Percentiles rank a stretch among this genome's conserved stretches.
Conservation (phyloP, 2,113 vertebrate genomes). For the Gasterosteus aculeatus region DNA sequence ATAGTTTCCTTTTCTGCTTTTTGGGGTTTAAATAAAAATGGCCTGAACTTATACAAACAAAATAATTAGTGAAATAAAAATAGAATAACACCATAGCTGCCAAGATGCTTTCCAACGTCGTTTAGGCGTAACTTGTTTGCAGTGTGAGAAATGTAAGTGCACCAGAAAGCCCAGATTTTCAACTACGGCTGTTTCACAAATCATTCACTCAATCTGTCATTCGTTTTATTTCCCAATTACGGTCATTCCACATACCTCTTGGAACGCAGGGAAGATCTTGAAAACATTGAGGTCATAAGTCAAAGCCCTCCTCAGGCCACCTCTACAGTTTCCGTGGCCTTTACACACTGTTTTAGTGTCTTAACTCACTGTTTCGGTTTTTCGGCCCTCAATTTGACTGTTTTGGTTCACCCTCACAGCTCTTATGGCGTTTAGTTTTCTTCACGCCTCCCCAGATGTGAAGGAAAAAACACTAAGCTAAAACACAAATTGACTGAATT, state of each 20-base stretch:
- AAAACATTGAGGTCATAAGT: neutral
- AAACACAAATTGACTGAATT: neutral
- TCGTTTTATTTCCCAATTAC: neutral
- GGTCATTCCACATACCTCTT: neutral
- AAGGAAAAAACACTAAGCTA: neutral
- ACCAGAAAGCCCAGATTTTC: conserved; percentile 21
- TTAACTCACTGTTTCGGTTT: neutral
- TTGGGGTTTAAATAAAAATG: neutral
- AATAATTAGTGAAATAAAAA: no score
- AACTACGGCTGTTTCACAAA: neutral
- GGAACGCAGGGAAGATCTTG: neutral
- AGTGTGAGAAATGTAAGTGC: conserved; percentile 50
- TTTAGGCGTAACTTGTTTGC: conserved; percentile 58
- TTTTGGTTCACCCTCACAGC: neutral
- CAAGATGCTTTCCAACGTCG: conserved; percentile 54
- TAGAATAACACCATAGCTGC: conserved; percentile 35
- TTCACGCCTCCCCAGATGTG: neutral
- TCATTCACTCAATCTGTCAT: conserved; percentile 7
- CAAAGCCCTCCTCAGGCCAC: neutral
- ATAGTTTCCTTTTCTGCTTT: neutral
- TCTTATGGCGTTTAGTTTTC: neutral
- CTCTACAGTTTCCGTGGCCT: neutral
- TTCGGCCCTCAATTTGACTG: neutral
- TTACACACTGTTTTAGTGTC: neutral
- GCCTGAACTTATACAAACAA: neutral